These are phyloP conservation scores for Calameuta pallipes DNA, from an alignment of 2,888 invertebrate species.

Conservation along the genomic window DNA sequence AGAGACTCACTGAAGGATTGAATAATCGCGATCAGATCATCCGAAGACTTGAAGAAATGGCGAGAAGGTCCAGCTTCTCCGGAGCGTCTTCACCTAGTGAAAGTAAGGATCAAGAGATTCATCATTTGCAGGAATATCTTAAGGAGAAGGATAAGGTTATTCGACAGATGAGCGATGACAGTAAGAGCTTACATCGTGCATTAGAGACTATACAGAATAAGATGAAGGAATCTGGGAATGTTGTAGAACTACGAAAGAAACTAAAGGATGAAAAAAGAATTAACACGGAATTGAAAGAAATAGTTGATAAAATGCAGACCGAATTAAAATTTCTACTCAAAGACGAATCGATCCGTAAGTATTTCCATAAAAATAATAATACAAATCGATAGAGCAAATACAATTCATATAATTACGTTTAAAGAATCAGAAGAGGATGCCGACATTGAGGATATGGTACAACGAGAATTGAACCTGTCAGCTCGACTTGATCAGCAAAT, in stretches of 20 bases:
- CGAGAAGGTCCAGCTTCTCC: slow-evolving; percentile 47
- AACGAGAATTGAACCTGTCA: slow-evolving; percentile 72
- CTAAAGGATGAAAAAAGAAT: slow-evolving; percentile 69
- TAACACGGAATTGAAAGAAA: slow-evolving; percentile 60
- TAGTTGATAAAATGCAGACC: slow-evolving; percentile 57
- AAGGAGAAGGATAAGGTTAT: slow-evolving; percentile 72
- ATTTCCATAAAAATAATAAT: slow-evolving; percentile 1
- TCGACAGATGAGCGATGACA: slow-evolving; percentile 72
- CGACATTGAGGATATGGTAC: slow-evolving; percentile 66
- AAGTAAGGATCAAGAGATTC: slow-evolving; percentile 68
- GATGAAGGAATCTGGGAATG: slow-evolving; percentile 70
- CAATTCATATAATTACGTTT: not conserved
- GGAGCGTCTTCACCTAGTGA: slow-evolving; percentile 48
- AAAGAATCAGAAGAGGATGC: slow-evolving; percentile 42
- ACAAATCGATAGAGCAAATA: not conserved
- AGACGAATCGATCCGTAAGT: slow-evolving; percentile 36
- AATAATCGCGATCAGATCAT: slow-evolving; percentile 56
- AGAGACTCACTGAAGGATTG: slow-evolving; percentile 52
- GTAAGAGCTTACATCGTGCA: slow-evolving; percentile 69
- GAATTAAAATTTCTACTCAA: slow-evolving; percentile 38
- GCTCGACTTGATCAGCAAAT: slow-evolving; percentile 72
- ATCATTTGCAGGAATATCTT: slow-evolving; percentile 70
- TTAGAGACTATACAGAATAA: slow-evolving; percentile 68
- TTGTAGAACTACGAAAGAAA: slow-evolving; percentile 71
- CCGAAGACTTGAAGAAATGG: slow-evolving; percentile 55